Conservation (phyloP, 2,113 vertebrate species). For the Aptenodytes forsteri region DNA sequence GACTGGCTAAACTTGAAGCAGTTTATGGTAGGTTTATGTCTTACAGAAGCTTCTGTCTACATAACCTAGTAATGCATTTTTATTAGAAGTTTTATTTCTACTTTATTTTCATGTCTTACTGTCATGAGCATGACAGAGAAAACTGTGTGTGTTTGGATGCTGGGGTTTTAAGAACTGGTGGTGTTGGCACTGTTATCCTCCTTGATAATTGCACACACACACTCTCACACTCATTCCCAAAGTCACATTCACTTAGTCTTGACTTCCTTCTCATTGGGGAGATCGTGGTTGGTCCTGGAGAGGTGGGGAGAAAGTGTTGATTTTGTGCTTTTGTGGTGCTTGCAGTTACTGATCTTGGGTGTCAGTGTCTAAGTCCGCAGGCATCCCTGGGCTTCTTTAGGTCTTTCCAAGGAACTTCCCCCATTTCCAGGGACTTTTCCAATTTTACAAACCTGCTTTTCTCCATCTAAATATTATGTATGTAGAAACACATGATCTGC, state of each 20-base stretch:
- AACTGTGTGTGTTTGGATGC: not conserved
- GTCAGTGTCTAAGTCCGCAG: not conserved
- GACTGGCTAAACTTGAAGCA: not conserved
- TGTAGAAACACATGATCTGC: not conserved
- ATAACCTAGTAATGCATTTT: not conserved
- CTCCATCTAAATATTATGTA: not conserved
- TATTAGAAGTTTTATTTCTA: not conserved
- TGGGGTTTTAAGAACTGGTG: not conserved
- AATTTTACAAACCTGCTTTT: not conserved
- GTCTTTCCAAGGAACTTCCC: not conserved
- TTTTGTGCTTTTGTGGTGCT: not conserved
- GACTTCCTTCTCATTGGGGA: not conserved
- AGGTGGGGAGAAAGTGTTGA: not conserved
- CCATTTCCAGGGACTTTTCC: not conserved
- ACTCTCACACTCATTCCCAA: not conserved
- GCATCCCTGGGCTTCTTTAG: not conserved
- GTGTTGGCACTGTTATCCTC: not conserved
- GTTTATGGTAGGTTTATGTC: not conserved
- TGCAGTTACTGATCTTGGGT: not conserved
- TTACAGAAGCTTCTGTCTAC: not conserved
- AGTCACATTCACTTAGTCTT: not conserved
- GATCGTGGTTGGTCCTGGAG: not conserved
- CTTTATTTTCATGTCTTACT: not conserved
- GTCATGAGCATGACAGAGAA: not conserved
- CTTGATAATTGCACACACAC: not conserved